These are phyloP conservation scores for Drepanosiphum platanoidis DNA, from an alignment of 2,888 invertebrate species.

Conservation along the genomic window DNA sequence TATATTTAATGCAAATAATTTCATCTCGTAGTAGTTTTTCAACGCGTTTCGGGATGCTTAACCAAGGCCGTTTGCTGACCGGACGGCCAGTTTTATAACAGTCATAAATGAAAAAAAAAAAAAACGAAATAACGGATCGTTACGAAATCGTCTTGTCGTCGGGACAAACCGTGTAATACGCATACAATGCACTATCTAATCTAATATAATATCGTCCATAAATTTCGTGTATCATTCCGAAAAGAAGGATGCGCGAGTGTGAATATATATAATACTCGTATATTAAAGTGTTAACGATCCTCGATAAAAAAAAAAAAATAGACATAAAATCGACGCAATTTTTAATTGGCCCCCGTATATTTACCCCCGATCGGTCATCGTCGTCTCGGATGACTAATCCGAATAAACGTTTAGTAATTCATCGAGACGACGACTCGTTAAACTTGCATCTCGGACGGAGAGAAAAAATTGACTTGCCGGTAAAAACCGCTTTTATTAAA, in stretches of 20 bases:
- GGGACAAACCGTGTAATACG: background rate
- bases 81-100: constrained; percentile 9
- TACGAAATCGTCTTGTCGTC: constrained; percentile 42
- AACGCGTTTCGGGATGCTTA: background rate
- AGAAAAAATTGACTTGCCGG: background rate
- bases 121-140: constrained; percentile 41
- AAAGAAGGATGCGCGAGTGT: background rate
- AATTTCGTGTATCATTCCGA: background rate
- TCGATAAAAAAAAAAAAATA: constrained; percentile 13
- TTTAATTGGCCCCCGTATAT: constrained; percentile 35
- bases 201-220: constrained; percentile 7
- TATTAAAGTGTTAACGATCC: constrained; percentile 13
- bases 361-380: background rate
- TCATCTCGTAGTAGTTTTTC: background rate
- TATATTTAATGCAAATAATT: constrained; percentile 27
- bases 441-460: background rate
- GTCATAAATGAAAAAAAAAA: constrained; percentile 40
- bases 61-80: constrained; percentile 48
- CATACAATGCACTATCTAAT: background rate
- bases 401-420: constrained; percentile 39
- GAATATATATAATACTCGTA: too few relatives aligned
- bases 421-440: constrained; percentile 43
- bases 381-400: constrained; percentile 47
- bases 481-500: constrained; percentile 28
- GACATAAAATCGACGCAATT: constrained; percentile 19